These are phyloP conservation scores for Trachelus troglodyta DNA, from an alignment of 2,888 invertebrate species.

Conservation along the genomic window DNA sequence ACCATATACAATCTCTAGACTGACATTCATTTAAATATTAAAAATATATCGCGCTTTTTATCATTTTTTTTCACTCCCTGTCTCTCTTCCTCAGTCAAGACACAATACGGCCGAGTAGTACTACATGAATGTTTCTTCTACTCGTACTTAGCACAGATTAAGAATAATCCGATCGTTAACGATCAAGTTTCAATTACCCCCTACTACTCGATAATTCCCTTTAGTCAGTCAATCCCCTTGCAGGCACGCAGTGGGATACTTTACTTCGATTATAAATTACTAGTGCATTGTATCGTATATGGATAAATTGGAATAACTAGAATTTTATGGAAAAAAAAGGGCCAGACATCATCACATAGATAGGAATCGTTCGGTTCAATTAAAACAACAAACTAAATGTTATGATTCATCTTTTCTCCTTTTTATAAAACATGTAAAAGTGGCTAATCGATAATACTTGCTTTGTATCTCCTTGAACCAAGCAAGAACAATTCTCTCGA, in stretches of 20 bases:
- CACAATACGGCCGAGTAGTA: not conserved
- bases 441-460: not conserved
- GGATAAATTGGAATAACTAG: not conserved
- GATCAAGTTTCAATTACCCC: slow-evolving; percentile 20
- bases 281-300: not conserved
- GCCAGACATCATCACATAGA: not conserved
- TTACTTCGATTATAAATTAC: not conserved
- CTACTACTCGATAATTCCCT: slow-evolving; percentile 24
- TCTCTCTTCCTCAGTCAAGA: not conserved
- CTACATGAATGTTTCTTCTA: slow-evolving; percentile 33
- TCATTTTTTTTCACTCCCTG: not conserved
- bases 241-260: slow-evolving; percentile 24
- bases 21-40: not conserved
- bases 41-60: not conserved
- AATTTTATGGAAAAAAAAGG: not conserved
- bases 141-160: slow-evolving; percentile 61
- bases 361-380: not conserved
- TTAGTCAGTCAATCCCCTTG: slow-evolving; percentile 23
- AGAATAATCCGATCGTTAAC: slow-evolving; percentile 52
- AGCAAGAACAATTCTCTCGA: not conserved
- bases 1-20: not conserved
- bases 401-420: not conserved
- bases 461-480: not conserved
- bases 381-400: not conserved
- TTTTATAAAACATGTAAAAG: not conserved